These are phyloP conservation scores for Thera britannica DNA, from an alignment of 2,888 invertebrate genomes.

Conservation along the genomic window DNA sequence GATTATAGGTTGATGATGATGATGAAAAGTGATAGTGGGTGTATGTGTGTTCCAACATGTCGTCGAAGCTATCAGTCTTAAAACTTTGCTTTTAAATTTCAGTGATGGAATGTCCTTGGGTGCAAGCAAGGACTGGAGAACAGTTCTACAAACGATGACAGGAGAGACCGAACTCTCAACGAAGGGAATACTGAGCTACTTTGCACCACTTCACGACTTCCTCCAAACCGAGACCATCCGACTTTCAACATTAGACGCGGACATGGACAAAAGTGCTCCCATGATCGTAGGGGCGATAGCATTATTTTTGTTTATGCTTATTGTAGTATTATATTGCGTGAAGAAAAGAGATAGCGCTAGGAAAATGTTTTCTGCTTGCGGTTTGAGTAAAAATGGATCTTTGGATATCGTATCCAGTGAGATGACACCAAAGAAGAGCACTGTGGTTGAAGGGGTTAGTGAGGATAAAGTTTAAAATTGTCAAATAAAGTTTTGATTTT, in stretches of 20 bases:
- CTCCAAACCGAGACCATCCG: slow-evolving; percentile 63
- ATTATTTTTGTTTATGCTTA: slow-evolving; percentile 63
- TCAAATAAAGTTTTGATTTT: neutral
- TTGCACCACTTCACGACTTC: slow-evolving; percentile 62
- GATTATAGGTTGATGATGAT: too few species aligned
- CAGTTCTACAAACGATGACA: slow-evolving; percentile 71
- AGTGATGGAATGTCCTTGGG: slow-evolving; percentile 78
- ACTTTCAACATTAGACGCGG: slow-evolving; percentile 54
- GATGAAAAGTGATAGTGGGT: too few species aligned
- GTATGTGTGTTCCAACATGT: too few species aligned
- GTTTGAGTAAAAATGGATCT: slow-evolving; percentile 76
- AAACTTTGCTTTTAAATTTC: slow-evolving; percentile 39
- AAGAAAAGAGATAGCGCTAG: slow-evolving; percentile 66
- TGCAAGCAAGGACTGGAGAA: slow-evolving; percentile 75
- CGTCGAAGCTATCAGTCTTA: neutral
- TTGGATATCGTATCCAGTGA: slow-evolving; percentile 76
- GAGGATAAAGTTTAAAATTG: slow-evolving; percentile 69
- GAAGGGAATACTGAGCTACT: slow-evolving; percentile 71
- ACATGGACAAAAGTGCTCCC: slow-evolving; percentile 72
- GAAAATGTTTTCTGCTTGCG: slow-evolving; percentile 66
- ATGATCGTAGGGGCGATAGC: slow-evolving; percentile 72
- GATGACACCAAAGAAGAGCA: slow-evolving; percentile 60
- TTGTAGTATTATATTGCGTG: slow-evolving; percentile 71
- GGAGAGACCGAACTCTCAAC: slow-evolving; percentile 75
- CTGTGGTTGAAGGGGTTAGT: slow-evolving; percentile 65